Conservation (phyloP, 2,797 vertebrate genomes). For the Ctenopoma kingsleyae region DNA sequence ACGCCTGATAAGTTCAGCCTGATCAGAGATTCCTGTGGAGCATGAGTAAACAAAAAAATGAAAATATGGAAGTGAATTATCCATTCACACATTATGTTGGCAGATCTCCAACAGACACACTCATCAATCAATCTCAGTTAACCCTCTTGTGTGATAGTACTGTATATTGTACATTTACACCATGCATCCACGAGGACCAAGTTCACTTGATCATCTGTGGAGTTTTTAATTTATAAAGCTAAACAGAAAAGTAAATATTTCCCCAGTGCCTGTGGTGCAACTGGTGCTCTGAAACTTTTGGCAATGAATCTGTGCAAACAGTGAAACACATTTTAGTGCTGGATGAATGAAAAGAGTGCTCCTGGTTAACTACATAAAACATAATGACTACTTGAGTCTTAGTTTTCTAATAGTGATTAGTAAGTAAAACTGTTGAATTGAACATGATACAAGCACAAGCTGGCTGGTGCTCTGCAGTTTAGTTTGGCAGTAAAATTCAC, state of each 20-base stretch:
- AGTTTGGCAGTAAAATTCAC: constrained; percentile 15
- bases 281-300: constrained; percentile 22
- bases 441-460: constrained; percentile 2
- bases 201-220: not conserved
- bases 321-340: not conserved
- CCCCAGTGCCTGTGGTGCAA: constrained; percentile 26
- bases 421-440: not conserved
- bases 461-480: not conserved
- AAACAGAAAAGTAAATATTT: constrained; percentile 66
- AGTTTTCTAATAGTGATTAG: not conserved
- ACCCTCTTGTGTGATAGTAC: not conserved
- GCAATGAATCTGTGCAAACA: constrained; percentile 25
- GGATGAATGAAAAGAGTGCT: not conserved
- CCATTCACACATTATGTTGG: constrained; percentile 25
- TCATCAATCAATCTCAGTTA: constrained; percentile 20
- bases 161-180: not conserved
- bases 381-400: not conserved
- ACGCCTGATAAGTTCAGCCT: constrained; percentile 83
- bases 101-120: constrained; percentile 24
- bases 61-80: constrained; percentile 36
- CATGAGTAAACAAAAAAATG: constrained; percentile 31
- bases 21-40: constrained; percentile 76
- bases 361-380: not conserved
- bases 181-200: constrained; percentile 14
- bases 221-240: constrained; percentile 25